Conservation (phyloP, 2,797 vertebrate species). For the Cynodonichthys magdalenae region DNA sequence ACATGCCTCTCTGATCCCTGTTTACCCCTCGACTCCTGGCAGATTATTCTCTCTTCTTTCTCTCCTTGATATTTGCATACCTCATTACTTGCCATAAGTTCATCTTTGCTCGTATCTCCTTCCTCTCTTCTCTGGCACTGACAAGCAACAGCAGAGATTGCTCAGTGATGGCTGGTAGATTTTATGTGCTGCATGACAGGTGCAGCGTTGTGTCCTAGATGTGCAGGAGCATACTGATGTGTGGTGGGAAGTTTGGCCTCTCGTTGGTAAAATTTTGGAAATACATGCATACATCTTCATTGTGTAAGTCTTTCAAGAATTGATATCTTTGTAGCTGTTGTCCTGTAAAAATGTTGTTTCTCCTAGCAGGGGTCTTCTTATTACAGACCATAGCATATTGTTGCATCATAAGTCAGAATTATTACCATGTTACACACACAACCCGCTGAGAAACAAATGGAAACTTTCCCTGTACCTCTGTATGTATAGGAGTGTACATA, state of each 20-base stretch:
- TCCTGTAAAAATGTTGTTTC: constrained; percentile 29
- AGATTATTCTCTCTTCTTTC: constrained; percentile 38
- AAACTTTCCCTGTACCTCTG: neutral
- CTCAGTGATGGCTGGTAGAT: constrained; percentile 48
- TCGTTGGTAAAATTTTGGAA: constrained; percentile 16
- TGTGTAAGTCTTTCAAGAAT: constrained; percentile 28
- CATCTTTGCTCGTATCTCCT: constrained; percentile 9
- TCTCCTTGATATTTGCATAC: constrained; percentile 52
- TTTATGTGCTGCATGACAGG: constrained; percentile 54
- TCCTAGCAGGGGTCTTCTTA: constrained; percentile 20
- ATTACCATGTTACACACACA: constrained; percentile 13
- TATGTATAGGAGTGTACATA: neutral
- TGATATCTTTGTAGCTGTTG: constrained; percentile 42
- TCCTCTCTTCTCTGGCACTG: constrained; percentile 13
- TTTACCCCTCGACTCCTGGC: constrained; percentile 43
- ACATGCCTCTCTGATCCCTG: constrained; percentile 37
- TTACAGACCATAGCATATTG: constrained; percentile 40
- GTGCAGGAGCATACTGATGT: constrained; percentile 8
- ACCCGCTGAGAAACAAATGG: constrained; percentile 9
- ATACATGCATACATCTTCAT: constrained; percentile 1
- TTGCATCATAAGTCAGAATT: constrained; percentile 46
- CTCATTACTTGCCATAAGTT: constrained; percentile 38
- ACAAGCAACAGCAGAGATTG: constrained; percentile 39
- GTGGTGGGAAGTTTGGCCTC: neutral
- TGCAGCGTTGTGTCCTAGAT: constrained; percentile 22